Evolutionary conservation across 1,140 invertebrate species (phyloP).

Genomic region (Pachypeltis micranthus): DNA sequence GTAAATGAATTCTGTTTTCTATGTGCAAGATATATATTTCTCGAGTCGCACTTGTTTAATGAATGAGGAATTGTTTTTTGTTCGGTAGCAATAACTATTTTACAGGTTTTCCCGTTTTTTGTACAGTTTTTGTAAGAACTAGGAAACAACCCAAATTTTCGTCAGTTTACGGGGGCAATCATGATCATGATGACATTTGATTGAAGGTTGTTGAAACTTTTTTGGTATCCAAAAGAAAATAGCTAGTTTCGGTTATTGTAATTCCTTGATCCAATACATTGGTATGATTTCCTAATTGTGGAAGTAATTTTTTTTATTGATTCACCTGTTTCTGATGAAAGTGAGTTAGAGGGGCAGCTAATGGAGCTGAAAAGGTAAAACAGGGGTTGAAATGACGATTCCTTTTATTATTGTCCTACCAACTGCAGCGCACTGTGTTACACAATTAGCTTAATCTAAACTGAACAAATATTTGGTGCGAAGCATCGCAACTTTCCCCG

Average conservation of each 20-base stretch:
- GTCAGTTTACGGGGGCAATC: constrained; percentile 8
- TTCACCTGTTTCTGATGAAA: neutral
- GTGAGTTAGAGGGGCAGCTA: neutral
- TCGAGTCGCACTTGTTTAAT: constrained; percentile 10
- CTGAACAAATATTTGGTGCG: no score
- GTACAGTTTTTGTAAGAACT: constrained; percentile 22
- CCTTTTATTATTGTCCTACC: no score
- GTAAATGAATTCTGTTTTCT: neutral
- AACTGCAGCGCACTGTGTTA: no score
- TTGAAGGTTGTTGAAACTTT: neutral
- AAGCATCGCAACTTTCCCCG: no score
- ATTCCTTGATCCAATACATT: neutral
- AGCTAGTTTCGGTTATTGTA: neutral
- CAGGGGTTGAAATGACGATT: no score
- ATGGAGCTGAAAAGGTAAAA: neutral
- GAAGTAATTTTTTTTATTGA: neutral
- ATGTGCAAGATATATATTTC: constrained; percentile 1
- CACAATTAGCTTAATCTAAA: no score
- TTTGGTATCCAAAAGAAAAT: neutral
- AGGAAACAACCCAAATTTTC: neutral
- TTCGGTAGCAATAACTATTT: neutral
- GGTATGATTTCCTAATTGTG: neutral
- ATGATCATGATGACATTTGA: constrained; percentile 4
- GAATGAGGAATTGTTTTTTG: neutral
- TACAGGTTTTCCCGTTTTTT: neutral